Percentiles rank a stretch among this genome's conserved stretches.
phyloP scores from a whole-genome alignment of 2,888 invertebrate species.

The Hypolimnas misippus region DNA sequence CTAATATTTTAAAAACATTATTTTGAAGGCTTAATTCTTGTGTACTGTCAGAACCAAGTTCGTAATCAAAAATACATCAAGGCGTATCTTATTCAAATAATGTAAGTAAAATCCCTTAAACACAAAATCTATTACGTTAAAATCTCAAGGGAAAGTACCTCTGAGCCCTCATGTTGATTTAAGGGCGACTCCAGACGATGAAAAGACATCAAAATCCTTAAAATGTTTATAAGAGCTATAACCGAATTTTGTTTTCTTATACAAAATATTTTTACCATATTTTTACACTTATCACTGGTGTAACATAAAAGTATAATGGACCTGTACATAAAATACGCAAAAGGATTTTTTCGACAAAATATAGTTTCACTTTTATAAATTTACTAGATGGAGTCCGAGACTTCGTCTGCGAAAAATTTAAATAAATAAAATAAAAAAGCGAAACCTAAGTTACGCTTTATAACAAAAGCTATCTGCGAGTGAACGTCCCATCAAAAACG shows the following conservation, averaged over 20 bases:
- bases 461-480: too few relatives aligned
- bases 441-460: too few relatives aligned
- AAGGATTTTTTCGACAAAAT: too few relatives aligned
- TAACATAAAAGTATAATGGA: too few relatives aligned
- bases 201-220: constrained; percentile 2
- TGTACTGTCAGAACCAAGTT: constrained; percentile 15
- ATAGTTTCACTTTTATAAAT: too few relatives aligned
- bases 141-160: constrained; percentile 43
- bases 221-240: neutral
- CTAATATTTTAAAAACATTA: neutral
- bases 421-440: too few relatives aligned
- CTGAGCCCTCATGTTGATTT: constrained; percentile 37
- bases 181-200: constrained; percentile 24
- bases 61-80: constrained; percentile 40
- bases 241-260: neutral
- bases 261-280: too few relatives aligned
- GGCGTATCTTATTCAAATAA: constrained; percentile 41
- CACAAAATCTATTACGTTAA: constrained; percentile 46
- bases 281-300: too few relatives aligned
- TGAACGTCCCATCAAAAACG: too few relatives aligned
- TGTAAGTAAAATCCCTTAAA: constrained; percentile 43
- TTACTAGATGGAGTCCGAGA: too few relatives aligned
- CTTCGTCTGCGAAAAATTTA: too few relatives aligned
- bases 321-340: too few relatives aligned
- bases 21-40: constrained; percentile 8